Percentiles rank a stretch among this genome's conserved stretches.
phyloP scores from a whole-genome alignment of 2,113 vertebrate species.

The Myrmophylax atrothorax region DNA sequence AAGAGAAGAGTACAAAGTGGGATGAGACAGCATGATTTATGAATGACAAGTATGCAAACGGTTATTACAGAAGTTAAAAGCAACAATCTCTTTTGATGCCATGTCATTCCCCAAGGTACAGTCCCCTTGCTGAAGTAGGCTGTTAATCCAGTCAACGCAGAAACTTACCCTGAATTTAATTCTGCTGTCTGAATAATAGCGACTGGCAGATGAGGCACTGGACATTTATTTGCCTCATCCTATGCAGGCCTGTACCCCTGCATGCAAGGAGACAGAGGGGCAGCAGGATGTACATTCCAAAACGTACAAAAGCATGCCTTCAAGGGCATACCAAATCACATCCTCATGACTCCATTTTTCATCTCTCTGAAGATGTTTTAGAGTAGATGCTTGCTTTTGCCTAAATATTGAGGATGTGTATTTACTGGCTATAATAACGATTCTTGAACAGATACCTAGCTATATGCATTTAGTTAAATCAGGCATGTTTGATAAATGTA shows the following conservation, averaged over 20 bases:
- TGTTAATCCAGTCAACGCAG: constrained; percentile 1
- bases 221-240: not conserved
- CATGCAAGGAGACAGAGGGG: accelerated
- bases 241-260: not conserved
- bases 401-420: not conserved
- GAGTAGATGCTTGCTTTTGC: not conserved
- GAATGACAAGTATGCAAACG: constrained; percentile 47
- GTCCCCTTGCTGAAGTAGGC: not conserved
- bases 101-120: not conserved
- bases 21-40: not conserved
- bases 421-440: not conserved
- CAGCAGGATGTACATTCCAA: not conserved
- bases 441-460: not conserved
- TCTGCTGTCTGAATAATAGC: not conserved
- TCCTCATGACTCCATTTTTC: not conserved
- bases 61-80: constrained; percentile 20
- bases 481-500: not conserved
- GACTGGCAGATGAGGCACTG: not conserved
- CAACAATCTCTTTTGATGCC: not conserved
- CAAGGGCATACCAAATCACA: not conserved
- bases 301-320: not conserved
- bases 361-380: not conserved
- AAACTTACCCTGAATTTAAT: not conserved
- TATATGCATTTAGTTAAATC: not conserved
- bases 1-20: not conserved